A percentile compares a stretch with the other conserved stretches of the same genome.
Evolutionary conservation across 2,888 invertebrate genomes (phyloP).

Genomic region (Pogonocherus hispidulus): DNA sequence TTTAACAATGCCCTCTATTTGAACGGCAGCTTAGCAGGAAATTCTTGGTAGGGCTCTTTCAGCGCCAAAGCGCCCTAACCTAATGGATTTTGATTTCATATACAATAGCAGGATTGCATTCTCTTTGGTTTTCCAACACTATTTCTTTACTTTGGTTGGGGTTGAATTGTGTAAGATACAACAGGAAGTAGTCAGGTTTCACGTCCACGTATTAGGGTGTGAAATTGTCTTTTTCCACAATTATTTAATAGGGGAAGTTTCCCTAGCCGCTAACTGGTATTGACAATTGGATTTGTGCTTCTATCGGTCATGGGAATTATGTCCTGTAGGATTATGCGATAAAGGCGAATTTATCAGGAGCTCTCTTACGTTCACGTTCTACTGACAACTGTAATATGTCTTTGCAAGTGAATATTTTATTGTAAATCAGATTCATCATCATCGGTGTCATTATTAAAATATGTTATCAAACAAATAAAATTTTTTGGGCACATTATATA

Average conservation of each 20-base stretch:
- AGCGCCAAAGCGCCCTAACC: slow-evolving; percentile 53
- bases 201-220: slow-evolving; percentile 41
- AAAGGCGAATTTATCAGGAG: too few species aligned
- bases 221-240: slow-evolving; percentile 49
- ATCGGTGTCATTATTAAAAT: too few species aligned
- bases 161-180: slow-evolving; percentile 51
- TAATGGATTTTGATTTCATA: slow-evolving; percentile 68
- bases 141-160: slow-evolving; percentile 55
- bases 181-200: slow-evolving; percentile 37
- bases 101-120: slow-evolving; percentile 59
- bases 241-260: slow-evolving; percentile 35
- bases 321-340: too few species aligned
- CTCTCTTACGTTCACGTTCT: too few species aligned
- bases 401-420: too few species aligned
- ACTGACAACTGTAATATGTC: too few species aligned
- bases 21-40: slow-evolving; percentile 61
- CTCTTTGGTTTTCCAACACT: slow-evolving; percentile 57
- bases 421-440: too few species aligned
- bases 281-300: not conserved
- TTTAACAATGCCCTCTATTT: slow-evolving; percentile 59
- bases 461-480: too few species aligned
- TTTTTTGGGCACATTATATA: too few species aligned
- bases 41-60: slow-evolving; percentile 58
- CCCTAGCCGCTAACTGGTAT: slow-evolving; percentile 1
- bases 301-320: not conserved